A percentile compares a stretch with the other conserved stretches of the same genome.
Evolutionary conservation across 2,113 vertebrate species (phyloP).

Genomic region (Sula dactylatra): DNA sequence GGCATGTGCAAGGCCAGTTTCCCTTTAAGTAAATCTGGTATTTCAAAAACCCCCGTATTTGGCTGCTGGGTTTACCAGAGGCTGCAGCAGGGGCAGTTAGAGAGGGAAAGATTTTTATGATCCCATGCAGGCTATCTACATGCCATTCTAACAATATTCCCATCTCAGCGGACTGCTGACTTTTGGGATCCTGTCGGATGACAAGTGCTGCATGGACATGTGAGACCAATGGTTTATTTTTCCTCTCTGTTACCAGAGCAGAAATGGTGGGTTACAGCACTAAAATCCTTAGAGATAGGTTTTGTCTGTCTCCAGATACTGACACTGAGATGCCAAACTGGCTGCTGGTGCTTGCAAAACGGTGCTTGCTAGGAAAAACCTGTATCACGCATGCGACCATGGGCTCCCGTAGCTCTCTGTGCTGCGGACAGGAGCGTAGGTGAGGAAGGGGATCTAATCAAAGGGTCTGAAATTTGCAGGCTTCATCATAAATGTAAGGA

Average conservation of each 20-base stretch:
- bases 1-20: not conserved
- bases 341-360: not conserved
- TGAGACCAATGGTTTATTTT: not conserved
- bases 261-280: not conserved
- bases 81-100: not conserved
- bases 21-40: not conserved
- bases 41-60: not conserved
- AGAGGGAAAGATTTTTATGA: not conserved
- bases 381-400: rapidly evolving
- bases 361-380: not conserved
- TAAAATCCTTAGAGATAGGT: not conserved
- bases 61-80: not conserved
- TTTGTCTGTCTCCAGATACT: not conserved
- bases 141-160: not conserved
- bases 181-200: not conserved
- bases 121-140: not conserved
- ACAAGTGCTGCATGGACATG: not conserved
- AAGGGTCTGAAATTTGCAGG: not conserved
- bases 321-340: not conserved
- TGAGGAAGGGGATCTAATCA: not conserved
- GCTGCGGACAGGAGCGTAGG: rapidly evolving
- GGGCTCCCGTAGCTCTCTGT: not conserved
- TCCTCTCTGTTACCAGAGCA: not conserved
- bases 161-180: not conserved
- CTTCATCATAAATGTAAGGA: not conserved